A percentile compares a stretch with the other conserved stretches of the same genome.
Evolutionary conservation across 2,113 vertebrate species (phyloP).

Genomic region (Brienomyrus brachyistius): DNA sequence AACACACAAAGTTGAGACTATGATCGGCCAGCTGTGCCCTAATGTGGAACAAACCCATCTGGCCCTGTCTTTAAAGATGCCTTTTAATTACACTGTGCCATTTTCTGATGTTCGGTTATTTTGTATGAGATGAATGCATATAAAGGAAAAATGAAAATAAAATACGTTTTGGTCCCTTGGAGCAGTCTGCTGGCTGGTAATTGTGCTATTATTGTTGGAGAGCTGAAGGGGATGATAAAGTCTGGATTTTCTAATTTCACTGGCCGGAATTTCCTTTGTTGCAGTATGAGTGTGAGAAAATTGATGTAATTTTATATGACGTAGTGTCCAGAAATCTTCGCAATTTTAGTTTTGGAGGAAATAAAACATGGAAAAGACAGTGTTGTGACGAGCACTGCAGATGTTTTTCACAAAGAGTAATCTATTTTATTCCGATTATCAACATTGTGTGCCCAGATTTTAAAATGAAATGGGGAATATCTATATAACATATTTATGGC

Average conservation of each 20-base stretch:
- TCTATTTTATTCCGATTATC: not conserved
- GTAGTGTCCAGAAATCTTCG: not conserved
- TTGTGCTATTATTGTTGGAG: not conserved
- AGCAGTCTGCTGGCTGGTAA: not conserved
- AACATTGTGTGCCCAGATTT: not conserved
- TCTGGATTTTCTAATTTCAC: not conserved
- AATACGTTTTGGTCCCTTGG: not conserved
- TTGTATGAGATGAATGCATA: not conserved
- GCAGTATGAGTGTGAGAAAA: not conserved
- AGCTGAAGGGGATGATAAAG: not conserved
- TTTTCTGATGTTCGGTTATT: not conserved
- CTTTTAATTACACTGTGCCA: not conserved
- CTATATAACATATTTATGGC: not conserved
- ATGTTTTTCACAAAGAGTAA: not conserved
- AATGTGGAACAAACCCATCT: not conserved
- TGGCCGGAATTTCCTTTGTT: not conserved
- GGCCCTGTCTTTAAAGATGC: not conserved
- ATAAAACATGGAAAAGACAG: not conserved
- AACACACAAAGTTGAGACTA: not conserved
- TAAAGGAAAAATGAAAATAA: not conserved
- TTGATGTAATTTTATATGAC: not conserved
- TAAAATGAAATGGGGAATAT: not conserved
- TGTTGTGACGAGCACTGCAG: not conserved
- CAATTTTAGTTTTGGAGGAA: not conserved
- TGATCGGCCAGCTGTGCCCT: not conserved